Evolutionary conservation across 2,888 invertebrate genomes (phyloP), one percentile per base, ranked within the genome.

Genomic region (Penaeus monodon): DNA sequence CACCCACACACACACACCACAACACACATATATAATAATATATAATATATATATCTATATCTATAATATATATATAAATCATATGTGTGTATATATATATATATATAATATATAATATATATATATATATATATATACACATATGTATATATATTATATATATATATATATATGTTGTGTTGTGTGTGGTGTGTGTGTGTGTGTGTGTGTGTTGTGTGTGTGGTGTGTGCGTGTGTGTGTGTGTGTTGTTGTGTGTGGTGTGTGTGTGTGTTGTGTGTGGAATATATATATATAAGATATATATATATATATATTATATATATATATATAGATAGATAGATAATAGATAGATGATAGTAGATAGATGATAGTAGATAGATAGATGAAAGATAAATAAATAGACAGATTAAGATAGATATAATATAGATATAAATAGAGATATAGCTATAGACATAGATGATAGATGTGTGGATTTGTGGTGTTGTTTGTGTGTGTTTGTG

Each of bases 261-360:
- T 68, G 2, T 68, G 20, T 68, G 20, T 68, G 20, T 68, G 2
- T 68, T n/a, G 20, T 68, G 22, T 68, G 2, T 20, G 20, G 20
- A 6, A 68, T 68, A 68, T 27, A n/a, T 68, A 68, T 68, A 68
- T 68, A 68, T 10, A 68, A n/a, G n/a, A n/a, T 27, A 68, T 27
- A 68, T 68, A 7, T 68, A 68, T 68, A 68, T 68, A 68, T 68
- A 68, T 68, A 68, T 68, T n/a, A 68, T 68, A 68, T 68, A 68
- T 68, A 68, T 68, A 68, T 68, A 68, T 68, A 68, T 27, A 68
- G 6, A 68, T n/a, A 68, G 6, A 68, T 68, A 68, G 3, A n/a
- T n/a, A n/a, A 68, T 68, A 68, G 3, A 68, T 20, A 68, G 3
- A 68, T n/a, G n/a, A n/a, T n/a, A n/a, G n/a, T n/a, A n/a, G n/a